A percentile compares a stretch with the other conserved stretches of the same genome.
phyloP scores from a whole-genome alignment of 2,888 invertebrate species.

The Drosophila kokeensis region DNA sequence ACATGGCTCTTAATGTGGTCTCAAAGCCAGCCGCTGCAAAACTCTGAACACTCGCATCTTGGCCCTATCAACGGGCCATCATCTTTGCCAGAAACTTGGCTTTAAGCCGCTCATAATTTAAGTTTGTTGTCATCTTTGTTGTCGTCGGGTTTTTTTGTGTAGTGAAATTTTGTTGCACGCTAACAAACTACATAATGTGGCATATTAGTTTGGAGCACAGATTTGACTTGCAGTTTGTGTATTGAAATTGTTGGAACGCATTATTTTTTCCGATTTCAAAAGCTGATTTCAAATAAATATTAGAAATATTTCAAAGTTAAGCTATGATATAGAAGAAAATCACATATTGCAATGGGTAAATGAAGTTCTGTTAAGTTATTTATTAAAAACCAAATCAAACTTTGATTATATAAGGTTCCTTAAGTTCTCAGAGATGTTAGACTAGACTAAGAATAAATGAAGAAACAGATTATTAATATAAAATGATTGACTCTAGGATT shows the following conservation, averaged over 20 bases:
- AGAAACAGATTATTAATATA: not conserved
- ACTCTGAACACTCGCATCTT: conserved; percentile 18
- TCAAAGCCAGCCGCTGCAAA: conserved; percentile 47
- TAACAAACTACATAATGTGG: not conserved
- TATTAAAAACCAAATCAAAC: not conserved
- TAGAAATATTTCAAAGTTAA: not conserved
- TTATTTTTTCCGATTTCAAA: not conserved
- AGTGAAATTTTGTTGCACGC: conserved; percentile 40
- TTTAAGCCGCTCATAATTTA: conserved; percentile 73
- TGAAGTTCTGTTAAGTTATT: not conserved
- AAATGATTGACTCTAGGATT: not conserved
- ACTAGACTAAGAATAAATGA: not conserved
- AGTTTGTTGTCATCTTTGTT: conserved; percentile 67
- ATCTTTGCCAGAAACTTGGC: conserved; percentile 74
- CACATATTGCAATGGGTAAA: accelerated
- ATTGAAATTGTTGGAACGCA: not conserved
- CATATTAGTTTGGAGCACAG: not conserved
- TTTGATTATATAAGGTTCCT: too few relatives aligned
- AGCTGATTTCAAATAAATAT: not conserved
- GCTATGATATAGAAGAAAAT: not conserved
- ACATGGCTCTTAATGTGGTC: conserved; percentile 12
- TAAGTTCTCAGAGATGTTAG: not conserved
- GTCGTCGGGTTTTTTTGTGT: conserved; percentile 48
- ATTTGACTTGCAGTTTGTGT: not conserved
- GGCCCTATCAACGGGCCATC: conserved; percentile 56